Base-by-base conservation (phyloP, 2,113 vertebrate species). In the Aramus guarauna region DNA sequence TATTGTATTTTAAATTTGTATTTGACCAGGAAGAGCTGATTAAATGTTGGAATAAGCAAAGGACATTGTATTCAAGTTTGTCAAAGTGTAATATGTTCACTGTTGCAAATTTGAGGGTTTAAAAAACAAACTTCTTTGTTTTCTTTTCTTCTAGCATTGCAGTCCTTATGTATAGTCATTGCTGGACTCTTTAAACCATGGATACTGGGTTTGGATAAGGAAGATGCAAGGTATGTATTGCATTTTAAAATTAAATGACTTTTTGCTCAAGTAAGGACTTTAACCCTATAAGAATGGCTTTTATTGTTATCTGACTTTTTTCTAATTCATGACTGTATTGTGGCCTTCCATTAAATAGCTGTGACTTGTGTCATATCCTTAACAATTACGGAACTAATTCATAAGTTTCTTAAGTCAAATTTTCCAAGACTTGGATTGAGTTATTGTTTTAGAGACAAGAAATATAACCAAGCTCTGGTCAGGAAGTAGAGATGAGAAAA, bases 121-220 rank as follows among this genome's bases (percentile, higher is more conserved):
- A 59, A 58, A 39, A 91, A 71, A 26, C 2, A 11, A 58, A 19
- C 19, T 78, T 64, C 5, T 29, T 6, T 74, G 30, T 75, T 72
- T 92, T 92, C 29, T 76, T 96, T 95, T 74, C 58, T 97, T 86
- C 85, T 94, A 99, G 99, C 95, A 81, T 94, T 99, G 71, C 98
- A 98, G 56, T 98, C 98, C 47, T 96, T 99, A 8, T 98, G 99
- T 97, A 98, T 98, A 56, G 95, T 98, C 56, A 98, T 99, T 85
- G 94, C 98, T 77, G 98, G 98, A 82, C 98, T 99, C 59, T 99
- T 99, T 82, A 99, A 98, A 83, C 99, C 99, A 0, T 99, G 99
- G 99, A 98, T 99, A 96, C 97, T 99, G 86, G 98, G 99, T 37
- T 96, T 99, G 96, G 98, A 99, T 69, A 98, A 98, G 30, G 98